Evolutionary conservation across 2,888 invertebrate genomes (phyloP), one percentile per base, ranked within the genome.

Genomic region (Archips xylosteana): DNA sequence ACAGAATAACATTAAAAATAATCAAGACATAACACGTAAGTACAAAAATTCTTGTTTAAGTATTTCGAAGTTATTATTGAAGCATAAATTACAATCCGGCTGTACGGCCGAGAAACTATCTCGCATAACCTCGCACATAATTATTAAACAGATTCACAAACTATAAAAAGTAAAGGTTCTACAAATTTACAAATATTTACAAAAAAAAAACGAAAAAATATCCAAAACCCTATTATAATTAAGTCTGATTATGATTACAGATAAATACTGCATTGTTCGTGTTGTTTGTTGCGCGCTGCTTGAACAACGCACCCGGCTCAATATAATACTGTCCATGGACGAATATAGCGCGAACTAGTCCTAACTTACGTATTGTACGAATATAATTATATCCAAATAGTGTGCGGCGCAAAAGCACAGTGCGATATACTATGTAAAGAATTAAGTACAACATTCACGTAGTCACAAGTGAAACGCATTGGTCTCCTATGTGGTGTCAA

Each of bases 151-250:
- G 85, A 90, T 89, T 89, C 89, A 89, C 88, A 83, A 88, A 85
- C 77, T 79, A 83, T 82, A 85, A 87, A 87, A 77, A 79, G 80
- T 85, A 84, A 88, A 86, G 88, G 89, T 84, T 85, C 89, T 92
- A 94, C 82, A 89, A 90, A 91, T 93, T 86, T 94, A 94, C 94
- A 94, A 86, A 85, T 92, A 92, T 93, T 85, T 94, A 94, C 92
- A 94, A 89, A 91, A 87, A 87, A 45, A 45, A 85, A 85, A 79
- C 82, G 84, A 88, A 91, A 88, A 89, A 85, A 87, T 89, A 87
- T 92, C 89, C 87, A 92, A 92, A 92, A 86, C 83, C 84, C 80
- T 90, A 89, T 85, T 85, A 80, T 83, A 88, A 88, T 83, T 83
- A 85, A 87, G 83, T 84, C 78, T 79, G 63, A 63, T 85, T 87